phyloP scores from a whole-genome alignment of 2,797 vertebrate genomes.

The Cygnus olor region DNA sequence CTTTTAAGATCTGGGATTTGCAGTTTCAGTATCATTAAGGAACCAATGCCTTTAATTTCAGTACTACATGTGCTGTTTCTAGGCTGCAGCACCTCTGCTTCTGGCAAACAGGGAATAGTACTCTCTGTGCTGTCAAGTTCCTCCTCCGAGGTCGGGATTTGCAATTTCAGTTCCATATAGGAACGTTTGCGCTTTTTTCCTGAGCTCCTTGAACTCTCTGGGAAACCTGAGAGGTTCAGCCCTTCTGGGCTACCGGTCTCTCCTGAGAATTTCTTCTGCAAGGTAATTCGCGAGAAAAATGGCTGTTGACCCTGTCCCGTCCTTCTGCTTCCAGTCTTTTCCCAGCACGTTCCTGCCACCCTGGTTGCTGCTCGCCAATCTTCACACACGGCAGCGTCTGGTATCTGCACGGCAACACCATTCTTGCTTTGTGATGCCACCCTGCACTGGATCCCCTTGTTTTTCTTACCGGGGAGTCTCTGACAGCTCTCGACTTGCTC shows the following conservation, averaged over 20 bases:
- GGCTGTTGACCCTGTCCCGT: neutral
- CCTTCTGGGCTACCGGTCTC: neutral
- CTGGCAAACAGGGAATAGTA: neutral
- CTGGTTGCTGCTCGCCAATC: neutral
- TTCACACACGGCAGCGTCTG: neutral
- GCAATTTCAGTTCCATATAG: neutral
- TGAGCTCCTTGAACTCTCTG: neutral
- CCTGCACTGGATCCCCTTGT: fast-evolving
- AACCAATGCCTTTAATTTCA: neutral
- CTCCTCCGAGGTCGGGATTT: neutral
- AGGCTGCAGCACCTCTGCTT: neutral
- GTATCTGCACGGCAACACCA: neutral
- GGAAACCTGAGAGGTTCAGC: neutral
- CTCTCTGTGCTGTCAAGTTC: neutral
- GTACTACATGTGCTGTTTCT: neutral
- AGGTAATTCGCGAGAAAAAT: neutral
- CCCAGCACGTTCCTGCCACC: fast-evolving
- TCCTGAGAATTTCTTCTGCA: neutral
- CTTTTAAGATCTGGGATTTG: neutral
- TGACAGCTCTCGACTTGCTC: neutral
- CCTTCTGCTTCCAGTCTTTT: neutral
- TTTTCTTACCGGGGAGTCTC: neutral
- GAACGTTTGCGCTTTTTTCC: neutral
- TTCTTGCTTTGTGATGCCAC: neutral
- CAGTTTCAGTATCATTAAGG: neutral